Base-by-base conservation (phyloP, 2,888 invertebrate species). In the Pristionchus fissidentatus region DNA sequence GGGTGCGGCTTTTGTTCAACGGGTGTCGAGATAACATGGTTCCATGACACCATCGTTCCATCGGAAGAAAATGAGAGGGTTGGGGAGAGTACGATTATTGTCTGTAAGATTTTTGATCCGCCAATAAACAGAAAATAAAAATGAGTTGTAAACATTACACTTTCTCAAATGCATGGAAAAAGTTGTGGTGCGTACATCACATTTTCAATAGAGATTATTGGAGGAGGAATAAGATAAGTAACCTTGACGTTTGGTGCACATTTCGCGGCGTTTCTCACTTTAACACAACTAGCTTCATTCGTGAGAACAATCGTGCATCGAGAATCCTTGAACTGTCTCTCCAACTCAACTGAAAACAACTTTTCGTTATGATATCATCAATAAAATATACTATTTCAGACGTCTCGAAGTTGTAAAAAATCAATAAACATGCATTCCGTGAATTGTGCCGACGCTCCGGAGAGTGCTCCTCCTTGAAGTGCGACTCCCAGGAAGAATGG, bases 381-480 rank as follows among this genome's bases (percentile, higher is more conserved):
- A 88, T 2, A 89, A 43, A 22, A 88, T 82, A 8, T 82, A 70
- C n/a, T n/a, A n/a, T n/a, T n/a, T n/a, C n/a, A n/a, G n/a, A n/a
- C n/a, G n/a, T n/a, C n/a, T n/a, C n/a, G n/a, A n/a, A n/a, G n/a
- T n/a, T n/a, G n/a, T n/a, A n/a, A n/a, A n/a, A n/a, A n/a, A n/a
- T n/a, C n/a, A n/a, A n/a, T n/a, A n/a, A n/a, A n/a, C 86, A 84
- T 43, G 88, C 90, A 89, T 46, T 90, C 90, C 32, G 90, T 90
- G 85, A 88, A 90, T 19, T 89, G 86, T 32, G 89, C 88, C 49
- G 86, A 86, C 4, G 89, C 89, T 32, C 89, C 89, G 4, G 88
- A 88, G 22, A 88, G 84, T 41, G 87, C 87, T 70, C 88, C 88
- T 29, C 83, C 83, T 32, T 83, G 75, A 8, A 83, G 84, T 35